Evolutionary conservation across 2,113 vertebrate species (phyloP).

Genomic region (Mus pahari): DNA sequence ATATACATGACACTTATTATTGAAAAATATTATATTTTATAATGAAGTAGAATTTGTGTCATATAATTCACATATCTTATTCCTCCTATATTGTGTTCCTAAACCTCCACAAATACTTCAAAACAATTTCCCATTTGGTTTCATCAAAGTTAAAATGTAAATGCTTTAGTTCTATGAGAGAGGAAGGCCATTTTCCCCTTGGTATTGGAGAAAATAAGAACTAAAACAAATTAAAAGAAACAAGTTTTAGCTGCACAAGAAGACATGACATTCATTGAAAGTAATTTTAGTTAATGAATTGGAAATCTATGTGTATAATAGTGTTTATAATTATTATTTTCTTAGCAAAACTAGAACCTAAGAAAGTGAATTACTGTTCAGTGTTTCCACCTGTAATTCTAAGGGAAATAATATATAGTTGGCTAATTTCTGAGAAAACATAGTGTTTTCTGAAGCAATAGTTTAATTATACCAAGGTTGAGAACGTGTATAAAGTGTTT

Average conservation of each 20-base stretch:
- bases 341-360: not conserved
- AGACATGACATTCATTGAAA: not conserved
- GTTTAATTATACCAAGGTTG: not conserved
- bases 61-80: not conserved
- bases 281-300: conserved; percentile 37
- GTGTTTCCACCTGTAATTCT: not conserved
- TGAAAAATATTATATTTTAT: not conserved
- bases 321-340: not conserved
- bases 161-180: not conserved
- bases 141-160: not conserved
- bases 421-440: conserved; percentile 11
- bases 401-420: not conserved
- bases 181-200: not conserved
- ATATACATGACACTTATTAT: not conserved
- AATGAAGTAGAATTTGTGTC: not conserved
- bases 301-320: not conserved
- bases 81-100: not conserved
- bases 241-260: not conserved
- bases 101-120: not conserved
- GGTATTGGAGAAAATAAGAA: not conserved
- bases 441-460: conserved; percentile 21
- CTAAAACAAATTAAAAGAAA: not conserved
- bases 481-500: not conserved
- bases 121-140: not conserved
- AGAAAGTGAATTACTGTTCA: not conserved